Base-by-base conservation (phyloP, 2,888 invertebrate genomes). In the Tetranychus piercei region DNA sequence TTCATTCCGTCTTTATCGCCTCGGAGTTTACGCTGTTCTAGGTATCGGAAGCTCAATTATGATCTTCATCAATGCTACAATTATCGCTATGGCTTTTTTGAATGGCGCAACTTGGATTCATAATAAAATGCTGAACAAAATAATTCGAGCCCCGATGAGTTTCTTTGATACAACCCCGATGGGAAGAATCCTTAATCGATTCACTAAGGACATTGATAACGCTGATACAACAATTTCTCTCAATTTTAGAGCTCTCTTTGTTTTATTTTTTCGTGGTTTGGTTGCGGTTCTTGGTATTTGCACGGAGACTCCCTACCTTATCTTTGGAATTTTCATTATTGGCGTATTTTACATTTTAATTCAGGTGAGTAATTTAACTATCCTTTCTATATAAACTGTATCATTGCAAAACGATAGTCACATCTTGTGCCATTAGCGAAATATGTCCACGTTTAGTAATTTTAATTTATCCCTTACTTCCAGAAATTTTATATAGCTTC, bases 401-500 rank as follows among this genome's bases (percentile, higher is more conserved):
- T n/a, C n/a, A 34, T 34, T 23, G 1, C 23, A 23, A 23, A 23
- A 34, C 34, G 34, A n/a, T n/a, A n/a, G n/a, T 45, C 45, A 45
- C 6, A 7, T 55, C 15, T 55, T 55, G 55, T 55, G 1, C 55
- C n/a, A n/a, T 34, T 34, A 34, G 34, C 34, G 34, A 34, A 34
- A 34, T 5, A 34, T 34, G 34, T 34, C 34, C 34, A 34, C 4
- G 34, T 34, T 4, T 34, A 34, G 1, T 34, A 55, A 55, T 15
- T 6, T 55, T 55, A 5, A 55, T 15, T 55, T 9, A 3, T 55
- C 55, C 3, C 55, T 55, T 3, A 15, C 7, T 55, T 55, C 6
- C 55, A 55, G 79, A 22, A 85, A 78, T 85, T 85, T 78, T 86
- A 85, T 79, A 84, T 86, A 22, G 82, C 82, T 23, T 84, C 86